A percentile compares a stretch with the other conserved stretches of the same genome.
Conservation (phyloP, 2,797 vertebrate species). For the Octomys mimax region DNA sequence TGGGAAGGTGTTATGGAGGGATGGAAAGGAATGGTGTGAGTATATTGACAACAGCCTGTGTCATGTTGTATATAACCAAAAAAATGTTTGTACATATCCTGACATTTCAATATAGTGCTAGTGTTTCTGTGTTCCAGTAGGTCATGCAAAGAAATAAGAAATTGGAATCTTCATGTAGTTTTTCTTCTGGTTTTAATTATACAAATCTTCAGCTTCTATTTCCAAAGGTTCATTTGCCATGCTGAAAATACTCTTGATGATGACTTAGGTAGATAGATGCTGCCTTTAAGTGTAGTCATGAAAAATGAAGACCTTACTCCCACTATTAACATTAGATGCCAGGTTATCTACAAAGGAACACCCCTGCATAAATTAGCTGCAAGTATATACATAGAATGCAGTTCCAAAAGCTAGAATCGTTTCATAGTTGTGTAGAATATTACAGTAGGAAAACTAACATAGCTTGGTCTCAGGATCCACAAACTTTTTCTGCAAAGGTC, state of each 20-base stretch:
- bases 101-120: slow-evolving; percentile 20
- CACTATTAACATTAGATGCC: slow-evolving; percentile 44
- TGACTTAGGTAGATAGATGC: neutral
- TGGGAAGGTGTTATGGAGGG: neutral
- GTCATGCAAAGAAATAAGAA: slow-evolving; percentile 29
- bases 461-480: neutral
- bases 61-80: neutral
- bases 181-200: neutral
- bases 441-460: slow-evolving; percentile 16
- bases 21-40: neutral
- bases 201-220: slow-evolving; percentile 53
- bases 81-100: slow-evolving; percentile 37
- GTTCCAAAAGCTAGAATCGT: slow-evolving; percentile 30
- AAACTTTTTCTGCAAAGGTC: neutral
- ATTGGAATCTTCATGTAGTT: neutral
- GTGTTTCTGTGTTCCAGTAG: slow-evolving; percentile 35
- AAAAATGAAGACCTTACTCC: slow-evolving; percentile 53
- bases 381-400: slow-evolving; percentile 31
- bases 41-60: neutral
- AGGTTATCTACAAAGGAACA: slow-evolving; percentile 29
- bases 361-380: slow-evolving; percentile 38
- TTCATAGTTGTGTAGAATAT: slow-evolving; percentile 10
- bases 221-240: slow-evolving; percentile 57
- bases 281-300: slow-evolving; percentile 53
- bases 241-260: neutral